Evolutionary conservation across 2,888 invertebrate species (phyloP).

Genomic region (Campoplex capitator): DNA sequence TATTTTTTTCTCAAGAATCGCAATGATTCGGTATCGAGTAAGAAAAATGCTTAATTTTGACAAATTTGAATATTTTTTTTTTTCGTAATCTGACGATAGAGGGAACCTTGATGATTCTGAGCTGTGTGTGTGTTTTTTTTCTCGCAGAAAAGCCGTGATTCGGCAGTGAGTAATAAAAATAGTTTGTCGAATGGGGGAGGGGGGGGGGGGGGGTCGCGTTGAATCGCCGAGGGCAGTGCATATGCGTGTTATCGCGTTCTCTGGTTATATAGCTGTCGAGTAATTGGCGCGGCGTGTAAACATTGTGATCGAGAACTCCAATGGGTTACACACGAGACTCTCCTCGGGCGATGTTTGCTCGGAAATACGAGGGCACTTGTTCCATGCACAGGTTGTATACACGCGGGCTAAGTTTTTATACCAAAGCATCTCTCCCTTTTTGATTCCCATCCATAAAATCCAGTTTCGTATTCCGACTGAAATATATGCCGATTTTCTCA

Average conservation of each 20-base stretch:
- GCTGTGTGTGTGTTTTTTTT: neutral
- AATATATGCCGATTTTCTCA: no score
- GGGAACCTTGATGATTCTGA: no score
- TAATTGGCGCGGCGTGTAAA: constrained; percentile 82
- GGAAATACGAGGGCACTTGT: constrained; percentile 71
- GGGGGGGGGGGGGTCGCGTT: neutral
- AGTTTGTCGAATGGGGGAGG: neutral
- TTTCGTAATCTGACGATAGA: no score
- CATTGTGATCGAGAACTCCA: constrained; percentile 71
- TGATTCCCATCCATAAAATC: constrained; percentile 3
- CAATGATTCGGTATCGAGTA: no score
- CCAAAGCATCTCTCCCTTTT: constrained; percentile 41
- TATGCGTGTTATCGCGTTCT: constrained; percentile 43
- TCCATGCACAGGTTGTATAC: constrained; percentile 41
- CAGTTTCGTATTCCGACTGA: neutral
- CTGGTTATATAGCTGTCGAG: constrained; percentile 75
- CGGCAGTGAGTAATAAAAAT: neutral
- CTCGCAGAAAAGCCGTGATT: neutral
- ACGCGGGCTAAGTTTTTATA: constrained; percentile 68
- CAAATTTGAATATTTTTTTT: no score
- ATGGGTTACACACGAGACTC: constrained; percentile 35
- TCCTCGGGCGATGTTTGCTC: constrained; percentile 79
- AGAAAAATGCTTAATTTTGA: no score
- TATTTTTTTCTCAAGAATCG: no score
- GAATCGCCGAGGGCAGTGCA: constrained; percentile 7